Evolutionary conservation across 2,113 vertebrate species (phyloP).

Genomic region (Antechinus flavipes): DNA sequence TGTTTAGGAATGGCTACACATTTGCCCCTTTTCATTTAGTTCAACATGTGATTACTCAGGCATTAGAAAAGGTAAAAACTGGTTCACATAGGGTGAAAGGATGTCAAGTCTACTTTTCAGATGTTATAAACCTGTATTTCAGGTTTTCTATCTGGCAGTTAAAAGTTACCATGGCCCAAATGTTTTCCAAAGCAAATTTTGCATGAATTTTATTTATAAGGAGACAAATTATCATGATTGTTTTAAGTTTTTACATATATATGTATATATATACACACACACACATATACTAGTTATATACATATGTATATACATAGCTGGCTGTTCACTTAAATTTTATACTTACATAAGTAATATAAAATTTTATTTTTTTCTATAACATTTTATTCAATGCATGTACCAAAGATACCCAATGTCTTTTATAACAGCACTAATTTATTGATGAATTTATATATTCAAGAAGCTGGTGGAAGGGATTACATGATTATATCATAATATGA

Average conservation of each 20-base stretch:
- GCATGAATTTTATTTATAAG: conserved; percentile 19
- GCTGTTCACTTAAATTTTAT: background rate
- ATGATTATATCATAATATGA: background rate
- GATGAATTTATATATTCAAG: conserved; percentile 36
- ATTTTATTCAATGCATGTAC: background rate
- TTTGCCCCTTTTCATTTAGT: background rate
- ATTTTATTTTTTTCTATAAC: background rate
- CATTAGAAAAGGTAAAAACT: background rate
- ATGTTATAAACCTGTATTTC: conserved; percentile 64
- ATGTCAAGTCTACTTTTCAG: conserved; percentile 54
- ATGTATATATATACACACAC: too few relatives aligned
- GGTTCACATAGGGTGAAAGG: background rate
- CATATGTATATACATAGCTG: conserved; percentile 5
- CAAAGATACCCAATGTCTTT: background rate
- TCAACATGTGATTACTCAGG: accelerated
- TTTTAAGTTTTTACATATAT: conserved; percentile 19
- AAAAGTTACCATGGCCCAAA: conserved; percentile 69
- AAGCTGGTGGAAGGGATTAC: background rate
- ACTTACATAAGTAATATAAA: background rate
- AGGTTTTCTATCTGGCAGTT: conserved; percentile 55
- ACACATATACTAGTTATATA: background rate
- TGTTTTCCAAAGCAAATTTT: conserved; percentile 48
- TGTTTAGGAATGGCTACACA: background rate
- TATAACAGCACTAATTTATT: background rate
- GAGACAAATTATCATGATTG: conserved; percentile 16